Evolutionary conservation across 1,140 invertebrate species (phyloP), one percentile per base, ranked within the genome.

Genomic region (Stegodyphus mimosarum): DNA sequence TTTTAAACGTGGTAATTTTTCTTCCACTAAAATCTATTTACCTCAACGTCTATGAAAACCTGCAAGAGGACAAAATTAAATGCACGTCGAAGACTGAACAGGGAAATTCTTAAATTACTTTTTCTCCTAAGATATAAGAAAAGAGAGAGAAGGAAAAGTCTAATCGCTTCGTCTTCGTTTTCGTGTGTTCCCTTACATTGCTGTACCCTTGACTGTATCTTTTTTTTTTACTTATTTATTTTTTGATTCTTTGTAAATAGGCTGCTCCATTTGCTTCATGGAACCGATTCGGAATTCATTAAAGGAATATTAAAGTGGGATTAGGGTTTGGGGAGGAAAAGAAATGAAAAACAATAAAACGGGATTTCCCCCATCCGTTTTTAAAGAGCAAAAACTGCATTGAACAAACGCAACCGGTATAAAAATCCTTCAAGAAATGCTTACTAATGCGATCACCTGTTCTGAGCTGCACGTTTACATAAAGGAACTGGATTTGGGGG

Each of bases 231-330:
- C 33, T 73, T 64, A 51, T 80, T 18, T 71, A 55, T 78, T 70
- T 70, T 70, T 64, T 48, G 7, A 15, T 79, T 79, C 67, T 70
- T 81, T 50, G 79, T 81, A 81, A 81, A 81, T 81, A 81, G 79
- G 9, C 7, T 73, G 79, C 55, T 72, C 70, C 70, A 81, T 81
- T 81, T 73, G 55, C 69, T 50, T 67, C 67, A 17, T n/a, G 67
- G 53, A 71, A 80, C 79, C 79, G 79, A 81, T 81, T 81, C 70
- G 52, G 79, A 81, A 81, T 81, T 81, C 79, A 81, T 81, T 81
- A 81, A 81, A 81, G 52, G 79, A 81, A 81, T 81, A 81, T 81
- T 81, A 81, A 81, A 81, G 79, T 72, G 79, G 79, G 79, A 81
- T 81, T 73, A 81, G 79, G 70, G 79, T 7, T n/a, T 7, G 7